A percentile compares a stretch with the other conserved stretches of the same genome.
Evolutionary conservation across 2,888 invertebrate genomes (phyloP).

Genomic region (Poecilus cupreus): DNA sequence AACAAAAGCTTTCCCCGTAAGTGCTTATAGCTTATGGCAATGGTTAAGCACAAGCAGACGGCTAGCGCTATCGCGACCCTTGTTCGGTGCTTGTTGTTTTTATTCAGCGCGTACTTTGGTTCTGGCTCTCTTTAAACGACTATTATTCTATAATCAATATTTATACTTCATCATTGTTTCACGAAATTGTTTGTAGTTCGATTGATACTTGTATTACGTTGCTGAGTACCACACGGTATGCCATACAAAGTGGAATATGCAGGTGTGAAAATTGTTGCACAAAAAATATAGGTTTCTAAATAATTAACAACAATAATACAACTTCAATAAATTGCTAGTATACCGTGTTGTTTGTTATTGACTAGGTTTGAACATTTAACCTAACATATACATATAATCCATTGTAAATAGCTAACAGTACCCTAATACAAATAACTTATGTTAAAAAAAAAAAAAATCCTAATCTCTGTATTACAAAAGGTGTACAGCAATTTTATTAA

Average conservation of each 20-base stretch:
- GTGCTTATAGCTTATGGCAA: conserved; percentile 58
- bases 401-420: too few species aligned
- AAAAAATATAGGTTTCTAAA: too few species aligned
- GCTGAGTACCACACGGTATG: neutral
- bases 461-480: too few species aligned
- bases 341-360: neutral
- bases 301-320: too few species aligned
- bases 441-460: too few species aligned
- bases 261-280: neutral
- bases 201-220: neutral
- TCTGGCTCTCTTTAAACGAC: conserved; percentile 21
- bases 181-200: conserved; percentile 26
- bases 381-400: too few species aligned
- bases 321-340: neutral
- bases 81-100: conserved; percentile 5
- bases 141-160: conserved; percentile 57
- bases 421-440: too few species aligned
- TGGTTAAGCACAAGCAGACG: conserved; percentile 44
- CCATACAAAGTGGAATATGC: neutral
- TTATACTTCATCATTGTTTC: conserved; percentile 44
- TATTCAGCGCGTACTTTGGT: neutral
- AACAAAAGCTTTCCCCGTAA: conserved; percentile 57
- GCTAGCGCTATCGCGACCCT: conserved; percentile 12
- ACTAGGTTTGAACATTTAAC: neutral
- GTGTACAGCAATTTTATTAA: too few species aligned